Conservation (phyloP, 1,140 invertebrate genomes). For the Nylanderia fulva region DNA sequence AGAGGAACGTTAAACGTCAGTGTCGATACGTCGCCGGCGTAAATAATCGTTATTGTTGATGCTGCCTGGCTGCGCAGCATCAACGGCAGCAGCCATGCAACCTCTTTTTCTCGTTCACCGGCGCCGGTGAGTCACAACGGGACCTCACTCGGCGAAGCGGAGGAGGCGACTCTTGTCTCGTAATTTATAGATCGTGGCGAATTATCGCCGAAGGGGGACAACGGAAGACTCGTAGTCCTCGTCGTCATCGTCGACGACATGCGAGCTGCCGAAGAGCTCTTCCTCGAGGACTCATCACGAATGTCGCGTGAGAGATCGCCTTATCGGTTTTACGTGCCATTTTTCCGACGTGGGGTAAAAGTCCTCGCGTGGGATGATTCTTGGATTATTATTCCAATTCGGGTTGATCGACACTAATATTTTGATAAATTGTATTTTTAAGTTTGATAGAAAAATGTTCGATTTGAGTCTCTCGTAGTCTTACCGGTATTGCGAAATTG, state of each 20-base stretch:
- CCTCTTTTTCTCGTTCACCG: constrained; percentile 33
- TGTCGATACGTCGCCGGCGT: constrained; percentile 78
- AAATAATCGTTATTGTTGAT: constrained; percentile 85
- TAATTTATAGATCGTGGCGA: constrained; percentile 84
- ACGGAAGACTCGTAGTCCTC: constrained; percentile 56
- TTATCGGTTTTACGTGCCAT: background rate
- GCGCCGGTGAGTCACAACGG: constrained; percentile 71
- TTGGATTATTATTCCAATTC: background rate
- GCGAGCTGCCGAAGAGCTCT: background rate
- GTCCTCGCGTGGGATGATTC: background rate
- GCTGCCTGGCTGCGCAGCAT: constrained; percentile 59
- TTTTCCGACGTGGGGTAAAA: background rate
- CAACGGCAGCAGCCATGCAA: constrained; percentile 19
- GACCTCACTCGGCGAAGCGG: constrained; percentile 69
- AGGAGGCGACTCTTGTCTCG: constrained; percentile 76
- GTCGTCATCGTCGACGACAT: constrained; percentile 17
- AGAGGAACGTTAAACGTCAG: constrained; percentile 83
- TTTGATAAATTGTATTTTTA: background rate
- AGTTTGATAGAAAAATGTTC: too few relatives aligned
- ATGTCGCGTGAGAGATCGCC: constrained; percentile 21
- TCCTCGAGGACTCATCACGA: constrained; percentile 9
- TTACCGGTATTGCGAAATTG: background rate
- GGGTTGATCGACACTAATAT: background rate
- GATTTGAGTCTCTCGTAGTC: too few relatives aligned
- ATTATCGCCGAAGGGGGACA: constrained; percentile 74